phyloP scores from a whole-genome alignment of 2,888 invertebrate genomes.

The Agriotes lineatus region DNA sequence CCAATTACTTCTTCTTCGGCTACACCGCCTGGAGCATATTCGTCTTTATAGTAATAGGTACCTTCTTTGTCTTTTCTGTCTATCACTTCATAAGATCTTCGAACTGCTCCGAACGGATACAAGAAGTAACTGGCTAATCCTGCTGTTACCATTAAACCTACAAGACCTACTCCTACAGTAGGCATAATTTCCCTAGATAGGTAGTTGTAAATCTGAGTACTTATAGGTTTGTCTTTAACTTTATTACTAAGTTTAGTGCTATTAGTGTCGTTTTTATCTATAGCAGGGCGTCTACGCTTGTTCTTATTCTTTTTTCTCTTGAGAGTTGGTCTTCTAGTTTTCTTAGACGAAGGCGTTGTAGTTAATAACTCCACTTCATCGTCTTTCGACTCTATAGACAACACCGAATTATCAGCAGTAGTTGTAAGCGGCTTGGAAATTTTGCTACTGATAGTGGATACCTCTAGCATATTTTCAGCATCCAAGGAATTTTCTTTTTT shows the following conservation, averaged over 20 bases:
- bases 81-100: slow-evolving; percentile 74
- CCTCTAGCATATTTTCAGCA: background rate
- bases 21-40: slow-evolving; percentile 77
- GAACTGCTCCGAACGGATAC: slow-evolving; percentile 78
- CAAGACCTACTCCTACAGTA: slow-evolving; percentile 81
- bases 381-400: slow-evolving; percentile 60
- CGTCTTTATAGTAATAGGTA: slow-evolving; percentile 74
- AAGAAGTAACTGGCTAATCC: slow-evolving; percentile 83
- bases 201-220: slow-evolving; percentile 82
- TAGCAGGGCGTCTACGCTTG: slow-evolving; percentile 71
- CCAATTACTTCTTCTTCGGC: slow-evolving; percentile 83
- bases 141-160: slow-evolving; percentile 80
- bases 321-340: slow-evolving; percentile 62
- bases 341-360: slow-evolving; percentile 50
- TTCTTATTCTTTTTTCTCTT: slow-evolving; percentile 73
- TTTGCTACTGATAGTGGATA: slow-evolving; percentile 12
- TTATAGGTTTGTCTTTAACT: slow-evolving; percentile 71
- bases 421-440: slow-evolving; percentile 25
- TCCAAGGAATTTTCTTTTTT: slow-evolving; percentile 10
- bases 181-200: slow-evolving; percentile 85
- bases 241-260: slow-evolving; percentile 55
- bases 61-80: slow-evolving; percentile 73
- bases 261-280: slow-evolving; percentile 65
- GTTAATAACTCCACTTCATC: slow-evolving; percentile 58
- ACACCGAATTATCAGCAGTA: slow-evolving; percentile 24